Evolutionary conservation across 1,140 invertebrate species (phyloP), one percentile per base, ranked within the genome.

Genomic region (Caenorhabditis latens): DNA sequence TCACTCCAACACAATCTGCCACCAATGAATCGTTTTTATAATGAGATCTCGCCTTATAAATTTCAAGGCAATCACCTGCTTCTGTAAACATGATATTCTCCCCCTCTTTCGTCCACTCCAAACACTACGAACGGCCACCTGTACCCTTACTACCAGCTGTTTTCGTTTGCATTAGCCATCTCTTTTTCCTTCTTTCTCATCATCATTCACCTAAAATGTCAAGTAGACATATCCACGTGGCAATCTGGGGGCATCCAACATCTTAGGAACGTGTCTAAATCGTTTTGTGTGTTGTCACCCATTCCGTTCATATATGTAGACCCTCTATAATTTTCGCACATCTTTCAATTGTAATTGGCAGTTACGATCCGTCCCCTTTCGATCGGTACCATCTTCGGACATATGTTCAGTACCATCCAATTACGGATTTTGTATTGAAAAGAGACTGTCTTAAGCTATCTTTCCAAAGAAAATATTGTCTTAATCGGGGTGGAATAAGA

Each of bases 251-350:
- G 21, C 43, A n/a, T 13, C 40, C 42, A 9, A n/a, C 1, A 32
- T 58, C 55, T 19, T 58, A 4, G 11, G 24, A 63, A 63, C n/a
- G 24, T 32, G 21, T 63, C 24, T 32, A 8, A 63, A 71, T 19
- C 42, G 42, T 43, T 71, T 46, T 65, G 61, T 65, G 61, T 65
- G 32, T 14, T 71, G 65, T 79, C 40, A 50, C 71, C n/a, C 32
- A 19, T 79, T 42, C 32, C 71, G n/a, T 79, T 50, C 40, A 71
- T 46, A 71, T 16, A 53, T 42, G 32, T 16, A 58, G 16, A 9
- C 8, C 71, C 71, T 79, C 71, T 79, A 79, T 79, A 79, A 79
- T 79, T 79, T 79, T 79, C 71, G 43, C 71, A 50, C 71, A 79
- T 79, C 71, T 48, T 79, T 43, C 65, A 46, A 71, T 79, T 24